These are phyloP conservation scores for Pituophis catenifer DNA, from an alignment of 2,113 vertebrate genomes.

Conservation along the genomic window DNA sequence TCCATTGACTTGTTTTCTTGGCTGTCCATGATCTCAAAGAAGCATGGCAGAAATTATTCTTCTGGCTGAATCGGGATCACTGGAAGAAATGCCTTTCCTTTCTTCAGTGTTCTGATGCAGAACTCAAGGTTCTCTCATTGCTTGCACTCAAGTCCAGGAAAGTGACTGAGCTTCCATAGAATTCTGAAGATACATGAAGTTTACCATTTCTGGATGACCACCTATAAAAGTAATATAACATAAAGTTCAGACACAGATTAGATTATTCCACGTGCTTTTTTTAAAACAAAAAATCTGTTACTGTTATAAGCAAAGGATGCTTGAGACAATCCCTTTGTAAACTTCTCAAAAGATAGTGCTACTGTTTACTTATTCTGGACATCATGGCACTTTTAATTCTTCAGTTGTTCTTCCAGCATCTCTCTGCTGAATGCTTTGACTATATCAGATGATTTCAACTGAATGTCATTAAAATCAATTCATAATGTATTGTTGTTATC, in stretches of 20 bases:
- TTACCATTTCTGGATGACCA: background rate
- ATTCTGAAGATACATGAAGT: no score
- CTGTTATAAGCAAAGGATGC: background rate
- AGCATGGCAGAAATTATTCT: background rate
- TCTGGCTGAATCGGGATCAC: background rate
- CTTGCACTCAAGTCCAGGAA: background rate
- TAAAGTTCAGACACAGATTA: background rate
- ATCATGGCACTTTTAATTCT: background rate
- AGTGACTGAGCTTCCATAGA: background rate
- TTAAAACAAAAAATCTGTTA: background rate
- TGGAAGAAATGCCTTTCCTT: background rate
- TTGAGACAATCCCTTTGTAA: background rate
- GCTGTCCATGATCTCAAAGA: background rate
- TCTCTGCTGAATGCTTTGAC: background rate
- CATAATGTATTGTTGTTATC: background rate
- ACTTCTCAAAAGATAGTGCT: background rate
- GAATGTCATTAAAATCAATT: constrained; percentile 15
- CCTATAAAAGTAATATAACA: background rate
- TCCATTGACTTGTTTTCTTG: background rate
- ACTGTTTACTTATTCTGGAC: background rate
- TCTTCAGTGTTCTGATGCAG: background rate
- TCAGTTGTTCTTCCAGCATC: background rate
- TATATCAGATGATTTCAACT: background rate
- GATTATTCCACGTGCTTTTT: background rate
- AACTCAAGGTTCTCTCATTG: background rate